These are phyloP conservation scores for Dendrolimus kikuchii DNA, from an alignment of 1,140 invertebrate species.

Conservation along the genomic window DNA sequence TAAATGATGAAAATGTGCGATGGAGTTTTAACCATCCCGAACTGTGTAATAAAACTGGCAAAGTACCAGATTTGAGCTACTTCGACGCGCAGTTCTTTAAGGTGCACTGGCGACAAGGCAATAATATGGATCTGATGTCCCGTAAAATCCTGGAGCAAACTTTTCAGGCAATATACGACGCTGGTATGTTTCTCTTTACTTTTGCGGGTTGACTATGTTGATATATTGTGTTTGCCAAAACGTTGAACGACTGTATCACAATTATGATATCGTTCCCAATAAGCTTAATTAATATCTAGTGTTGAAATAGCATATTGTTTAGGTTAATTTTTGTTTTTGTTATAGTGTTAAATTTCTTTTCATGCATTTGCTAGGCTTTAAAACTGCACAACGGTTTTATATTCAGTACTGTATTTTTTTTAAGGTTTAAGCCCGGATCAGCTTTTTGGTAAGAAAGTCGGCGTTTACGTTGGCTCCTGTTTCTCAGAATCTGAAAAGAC, in stretches of 20 bases:
- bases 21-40: conserved; percentile 32
- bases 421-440: conserved; percentile 29
- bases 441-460: conserved; percentile 32
- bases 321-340: too few relatives aligned
- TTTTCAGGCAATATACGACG: conserved; percentile 46
- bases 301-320: too few relatives aligned
- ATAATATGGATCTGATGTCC: conserved; percentile 30
- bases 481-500: conserved; percentile 35
- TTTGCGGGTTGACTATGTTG: too few relatives aligned
- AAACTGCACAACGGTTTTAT: too few relatives aligned
- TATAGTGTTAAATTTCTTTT: too few relatives aligned
- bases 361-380: too few relatives aligned
- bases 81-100: conserved; percentile 54
- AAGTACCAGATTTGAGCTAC: conserved; percentile 20
- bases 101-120: conserved; percentile 25
- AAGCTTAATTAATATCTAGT: too few relatives aligned
- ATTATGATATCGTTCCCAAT: too few relatives aligned
- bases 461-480: conserved; percentile 30
- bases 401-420: conserved; percentile 1
- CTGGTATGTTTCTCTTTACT: conserved; percentile 19
- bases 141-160: conserved; percentile 38
- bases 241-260: too few relatives aligned
- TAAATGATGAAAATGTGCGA: conserved; percentile 11
- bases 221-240: too few relatives aligned
- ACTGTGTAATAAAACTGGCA: conserved; percentile 18